These are phyloP conservation scores for Vidua chalybeata DNA, from an alignment of 2,113 vertebrate species.

Conservation along the genomic window DNA sequence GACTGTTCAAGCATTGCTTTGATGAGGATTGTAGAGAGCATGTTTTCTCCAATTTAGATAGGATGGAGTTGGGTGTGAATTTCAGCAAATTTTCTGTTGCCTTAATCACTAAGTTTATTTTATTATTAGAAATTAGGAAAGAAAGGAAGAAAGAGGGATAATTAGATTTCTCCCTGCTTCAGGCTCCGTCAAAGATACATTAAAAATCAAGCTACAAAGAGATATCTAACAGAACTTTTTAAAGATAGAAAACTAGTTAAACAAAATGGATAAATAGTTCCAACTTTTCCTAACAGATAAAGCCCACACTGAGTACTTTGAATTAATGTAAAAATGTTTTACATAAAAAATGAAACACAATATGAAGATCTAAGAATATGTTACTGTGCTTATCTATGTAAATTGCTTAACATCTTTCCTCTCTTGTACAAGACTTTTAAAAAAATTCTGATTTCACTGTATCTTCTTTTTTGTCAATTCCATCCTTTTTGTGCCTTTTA, in stretches of 20 bases:
- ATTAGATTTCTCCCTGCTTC: constrained; percentile 34
- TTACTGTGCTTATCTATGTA: constrained; percentile 42
- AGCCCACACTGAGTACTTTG: background rate
- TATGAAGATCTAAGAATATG: constrained; percentile 28
- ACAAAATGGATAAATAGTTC: constrained; percentile 48
- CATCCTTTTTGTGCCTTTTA: background rate
- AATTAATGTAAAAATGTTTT: constrained; percentile 45
- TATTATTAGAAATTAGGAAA: constrained; percentile 23
- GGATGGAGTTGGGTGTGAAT: background rate
- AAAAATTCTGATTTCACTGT: background rate
- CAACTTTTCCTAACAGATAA: constrained; percentile 51
- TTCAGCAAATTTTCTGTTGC: background rate
- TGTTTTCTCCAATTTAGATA: background rate
- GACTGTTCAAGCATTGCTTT: background rate
- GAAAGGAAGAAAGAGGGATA: background rate
- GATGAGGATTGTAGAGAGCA: background rate
- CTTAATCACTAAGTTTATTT: constrained; percentile 16
- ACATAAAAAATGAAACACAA: constrained; percentile 42
- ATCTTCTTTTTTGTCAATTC: background rate
- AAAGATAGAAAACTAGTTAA: constrained; percentile 33
- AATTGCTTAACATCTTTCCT: constrained; percentile 36
- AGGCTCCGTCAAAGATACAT: constrained; percentile 24
- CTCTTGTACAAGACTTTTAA: background rate
- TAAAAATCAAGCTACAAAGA: constrained; percentile 32
- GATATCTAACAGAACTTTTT: constrained; percentile 15